Conservation (phyloP, 1,140 invertebrate genomes). For the Aricia agestis region DNA sequence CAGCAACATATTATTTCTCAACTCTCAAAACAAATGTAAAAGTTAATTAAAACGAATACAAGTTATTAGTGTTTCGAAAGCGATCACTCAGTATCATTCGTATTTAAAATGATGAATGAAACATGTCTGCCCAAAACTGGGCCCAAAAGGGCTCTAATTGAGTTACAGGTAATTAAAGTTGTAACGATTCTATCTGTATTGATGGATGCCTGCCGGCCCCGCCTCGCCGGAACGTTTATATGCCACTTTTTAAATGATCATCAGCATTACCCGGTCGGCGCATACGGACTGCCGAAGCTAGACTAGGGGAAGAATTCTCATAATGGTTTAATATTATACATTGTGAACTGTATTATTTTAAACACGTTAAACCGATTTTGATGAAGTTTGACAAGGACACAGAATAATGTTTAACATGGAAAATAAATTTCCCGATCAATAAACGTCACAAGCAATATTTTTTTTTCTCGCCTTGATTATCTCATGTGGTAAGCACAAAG, state of each 20-base stretch:
- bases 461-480: too few relatives aligned
- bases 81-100: slow-evolving; percentile 2
- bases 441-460: too few relatives aligned
- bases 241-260: slow-evolving; percentile 11
- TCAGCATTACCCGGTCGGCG: neutral
- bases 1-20: neutral
- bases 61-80: neutral
- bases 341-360: too few relatives aligned
- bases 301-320: neutral
- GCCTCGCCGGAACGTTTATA: neutral
- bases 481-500: too few relatives aligned
- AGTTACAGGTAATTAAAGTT: slow-evolving; percentile 29
- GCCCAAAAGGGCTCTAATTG: slow-evolving; percentile 20
- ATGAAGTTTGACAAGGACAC: too few relatives aligned
- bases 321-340: neutral
- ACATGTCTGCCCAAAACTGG: slow-evolving; percentile 15
- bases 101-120: slow-evolving; percentile 14
- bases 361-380: too few relatives aligned
- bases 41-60: neutral
- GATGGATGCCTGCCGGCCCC: slow-evolving; percentile 24
- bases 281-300: neutral
- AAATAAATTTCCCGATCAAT: too few relatives aligned
- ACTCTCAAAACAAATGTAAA: neutral
- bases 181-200: slow-evolving; percentile 29
- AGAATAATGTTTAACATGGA: too few relatives aligned